Evolutionary conservation across 2,113 vertebrate species (phyloP).

Genomic region (Oreochromis spilurus): DNA sequence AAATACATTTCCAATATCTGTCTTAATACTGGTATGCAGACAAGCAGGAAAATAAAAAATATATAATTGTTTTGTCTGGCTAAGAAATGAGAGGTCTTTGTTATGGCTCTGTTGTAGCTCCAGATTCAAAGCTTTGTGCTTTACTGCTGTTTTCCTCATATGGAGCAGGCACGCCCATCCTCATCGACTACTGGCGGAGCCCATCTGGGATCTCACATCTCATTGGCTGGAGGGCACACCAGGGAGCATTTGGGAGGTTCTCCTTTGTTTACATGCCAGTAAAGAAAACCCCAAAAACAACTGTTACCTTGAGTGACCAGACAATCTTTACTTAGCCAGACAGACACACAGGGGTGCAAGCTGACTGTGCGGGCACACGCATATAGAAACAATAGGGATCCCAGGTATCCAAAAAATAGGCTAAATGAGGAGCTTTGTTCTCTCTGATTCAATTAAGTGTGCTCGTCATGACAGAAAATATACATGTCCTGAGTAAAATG

Average conservation of each 20-base stretch:
- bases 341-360: conserved; percentile 1
- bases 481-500: background rate
- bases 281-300: conserved; percentile 65
- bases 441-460: background rate
- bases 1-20: background rate
- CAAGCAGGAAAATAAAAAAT: background rate
- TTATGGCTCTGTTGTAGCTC: conserved; percentile 44
- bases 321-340: conserved; percentile 35
- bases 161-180: conserved; percentile 38
- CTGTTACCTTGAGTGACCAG: conserved; percentile 60
- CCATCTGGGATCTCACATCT: conserved; percentile 31
- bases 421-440: conserved; percentile 18
- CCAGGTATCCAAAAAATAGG: conserved; percentile 4
- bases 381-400: background rate
- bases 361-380: background rate
- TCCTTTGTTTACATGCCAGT: conserved; percentile 72
- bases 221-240: conserved; percentile 54
- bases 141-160: conserved; percentile 39
- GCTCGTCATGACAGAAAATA: background rate
- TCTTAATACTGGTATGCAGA: background rate
- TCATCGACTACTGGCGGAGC: conserved; percentile 44
- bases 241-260: conserved; percentile 47
- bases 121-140: conserved; percentile 68
- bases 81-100: conserved; percentile 51
- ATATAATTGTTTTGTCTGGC: background rate